phyloP scores from a whole-genome alignment of 2,797 vertebrate genomes.

The Chromobotia macracanthus region DNA sequence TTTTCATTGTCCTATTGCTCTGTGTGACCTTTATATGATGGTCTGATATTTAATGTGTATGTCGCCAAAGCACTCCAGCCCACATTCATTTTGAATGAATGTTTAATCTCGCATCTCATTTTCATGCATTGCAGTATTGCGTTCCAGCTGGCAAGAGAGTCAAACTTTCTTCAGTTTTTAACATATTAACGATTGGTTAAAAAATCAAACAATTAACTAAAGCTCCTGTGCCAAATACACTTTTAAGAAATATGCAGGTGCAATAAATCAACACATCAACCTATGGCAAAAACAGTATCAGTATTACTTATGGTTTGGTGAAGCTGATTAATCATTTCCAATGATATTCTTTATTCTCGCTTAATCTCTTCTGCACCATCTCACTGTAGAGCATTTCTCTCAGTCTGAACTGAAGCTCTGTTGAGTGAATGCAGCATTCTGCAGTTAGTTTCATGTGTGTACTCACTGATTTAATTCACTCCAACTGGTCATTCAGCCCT shows the following conservation, averaged over 20 bases:
- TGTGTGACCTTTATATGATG: conserved; percentile 7
- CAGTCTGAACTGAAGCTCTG: neutral
- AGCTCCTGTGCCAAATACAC: too few relatives aligned
- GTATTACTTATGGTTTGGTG: conserved; percentile 7
- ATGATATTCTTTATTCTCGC: conserved; percentile 1
- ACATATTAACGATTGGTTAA: too few relatives aligned
- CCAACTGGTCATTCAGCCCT: conserved; percentile 22
- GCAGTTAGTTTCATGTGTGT: conserved; percentile 15
- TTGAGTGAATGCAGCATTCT: conserved; percentile 17
- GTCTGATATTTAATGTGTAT: neutral
- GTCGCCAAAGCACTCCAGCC: neutral
- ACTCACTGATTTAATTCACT: conserved; percentile 20
- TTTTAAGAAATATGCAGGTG: neutral
- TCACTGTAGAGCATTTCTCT: neutral
- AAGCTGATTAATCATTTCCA: neutral
- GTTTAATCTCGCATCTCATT: neutral
- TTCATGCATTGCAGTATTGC: neutral
- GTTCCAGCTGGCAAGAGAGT: neutral
- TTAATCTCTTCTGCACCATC: too few relatives aligned
- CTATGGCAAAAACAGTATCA: too few relatives aligned
- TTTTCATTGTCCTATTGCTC: conserved; percentile 33
- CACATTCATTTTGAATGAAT: neutral
- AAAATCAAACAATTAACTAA: too few relatives aligned
- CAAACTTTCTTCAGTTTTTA: too few relatives aligned
- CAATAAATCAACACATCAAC: neutral